Evolutionary conservation across 2,113 vertebrate genomes (phyloP), one percentile per base, ranked within the genome.

Genomic region (Rhizomys pruinosus): DNA sequence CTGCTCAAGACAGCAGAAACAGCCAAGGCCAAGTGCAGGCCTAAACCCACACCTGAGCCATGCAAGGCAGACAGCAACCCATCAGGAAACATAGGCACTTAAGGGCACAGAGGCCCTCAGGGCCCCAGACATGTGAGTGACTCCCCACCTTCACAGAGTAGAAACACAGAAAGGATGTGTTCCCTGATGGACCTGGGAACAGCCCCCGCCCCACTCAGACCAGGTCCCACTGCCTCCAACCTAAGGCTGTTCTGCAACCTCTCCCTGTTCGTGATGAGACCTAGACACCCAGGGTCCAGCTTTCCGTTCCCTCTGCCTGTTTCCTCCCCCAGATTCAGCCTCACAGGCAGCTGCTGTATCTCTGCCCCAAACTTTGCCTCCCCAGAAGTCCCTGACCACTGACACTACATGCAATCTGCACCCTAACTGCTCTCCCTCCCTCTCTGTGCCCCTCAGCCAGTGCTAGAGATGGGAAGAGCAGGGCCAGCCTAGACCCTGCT

Each of bases 281-380:
- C n/a, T 12, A 20, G n/a, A 11, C 0, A 66, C 55, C 29, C 2
- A 2, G 25, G 34, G 37, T 23, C 13, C 37, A 22, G 15, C 44
- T 71, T 34, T 10, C 22, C 78, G 39, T 25, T 19, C 78, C 32
- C 29, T 86, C 39, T 1, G 87, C 66, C 61, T 44, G 9, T 44
- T 20, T 32, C 47, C 47, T 15, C 78, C 85, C n/a, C 59, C 1
- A 2, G 42, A 59, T 23, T 2, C 68, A 47, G 34, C 39, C 63
- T n/a, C 27, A 42, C 69, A 44, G 0, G 29, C n/a, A 17, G 61
- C 25, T 16, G 0, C 61, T 34, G 64, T 2, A 1, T 0, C 32
- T 29, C 57, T 42, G 20, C 3, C 44, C 13, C 4, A 7, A 1
- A 37, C 29, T 32, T 37, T 1, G 29, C n/a, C n/a, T 66, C 55